phyloP scores from a whole-genome alignment of 2,797 vertebrate species.

The Staurois parvus region DNA sequence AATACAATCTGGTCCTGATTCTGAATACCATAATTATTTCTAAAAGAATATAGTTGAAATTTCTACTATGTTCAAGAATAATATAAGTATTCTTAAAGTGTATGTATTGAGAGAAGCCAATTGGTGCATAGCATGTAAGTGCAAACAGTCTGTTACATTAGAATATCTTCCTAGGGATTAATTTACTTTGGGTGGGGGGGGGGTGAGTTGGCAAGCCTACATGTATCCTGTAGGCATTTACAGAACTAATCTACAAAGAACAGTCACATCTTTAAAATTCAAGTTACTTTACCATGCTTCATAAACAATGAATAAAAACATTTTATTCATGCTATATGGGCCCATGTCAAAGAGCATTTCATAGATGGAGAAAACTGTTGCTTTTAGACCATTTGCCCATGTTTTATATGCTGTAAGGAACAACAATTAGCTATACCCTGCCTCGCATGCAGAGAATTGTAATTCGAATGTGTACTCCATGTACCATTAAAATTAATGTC shows the following conservation, averaged over 20 bases:
- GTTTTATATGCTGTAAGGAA: conserved; percentile 45
- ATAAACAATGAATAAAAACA: neutral
- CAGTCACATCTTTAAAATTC: neutral
- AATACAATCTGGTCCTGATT: no score
- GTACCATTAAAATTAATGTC: conserved; percentile 57
- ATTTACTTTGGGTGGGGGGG: neutral
- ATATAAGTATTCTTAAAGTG: neutral
- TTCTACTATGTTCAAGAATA: no score
- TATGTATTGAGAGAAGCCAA: neutral
- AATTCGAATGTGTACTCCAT: conserved; percentile 46
- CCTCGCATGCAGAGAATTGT: conserved; percentile 6
- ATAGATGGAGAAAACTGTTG: conserved; percentile 2
- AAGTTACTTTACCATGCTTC: conserved; percentile 8
- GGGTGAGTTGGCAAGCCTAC: neutral
- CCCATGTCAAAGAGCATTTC: conserved; percentile 18
- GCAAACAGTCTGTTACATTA: neutral
- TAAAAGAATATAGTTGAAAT: neutral
- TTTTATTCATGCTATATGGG: conserved; percentile 7
- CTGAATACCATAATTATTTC: neutral
- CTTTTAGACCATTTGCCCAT: conserved; percentile 8
- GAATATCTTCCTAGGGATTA: neutral
- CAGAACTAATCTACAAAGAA: neutral
- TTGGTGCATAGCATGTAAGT: neutral
- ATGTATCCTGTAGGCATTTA: neutral
- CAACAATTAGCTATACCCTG: conserved; percentile 13